Base-by-base conservation (phyloP, 2,797 vertebrate species). In the Enteromius mattozi region DNA sequence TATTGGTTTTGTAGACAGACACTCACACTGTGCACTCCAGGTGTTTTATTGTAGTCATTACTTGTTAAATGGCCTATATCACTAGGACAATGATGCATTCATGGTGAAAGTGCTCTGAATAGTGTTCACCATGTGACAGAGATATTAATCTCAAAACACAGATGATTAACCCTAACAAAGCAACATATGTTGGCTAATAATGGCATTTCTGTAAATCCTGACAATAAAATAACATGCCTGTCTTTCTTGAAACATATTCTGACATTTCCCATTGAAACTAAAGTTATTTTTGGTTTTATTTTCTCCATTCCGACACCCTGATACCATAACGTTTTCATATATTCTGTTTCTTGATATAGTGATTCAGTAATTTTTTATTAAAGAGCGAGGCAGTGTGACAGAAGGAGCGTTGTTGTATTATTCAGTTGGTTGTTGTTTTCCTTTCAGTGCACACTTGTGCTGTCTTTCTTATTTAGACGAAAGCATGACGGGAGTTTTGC, bases 401-500 rank as follows among this genome's bases (percentile, higher is more conserved):
- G 68, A 6, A 61, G 51, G 17, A 59, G 49, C n/a, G 72, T 40
- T 81, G 68, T 21, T 83, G 81, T 61, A 54, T 74, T 51, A 45
- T 71, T 85, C 21, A 72, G 10, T 4, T 72, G 21, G 2, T 40
- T 51, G 56, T 30, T 45, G 65, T 24, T 61, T 75, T 47, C 9
- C 63, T 72, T 66, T 74, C 54, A 51, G 33, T 49, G 54, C 14
- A 13, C 35, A 21, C 9, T 13, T 12, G 6, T 42, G 47, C n/a
- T 78, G 14, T 78, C 21, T 82, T 33, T 75, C 37, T 74, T 66
- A 12, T 61, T 47, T 61, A 87, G 85, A 86, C 54, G 30, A 30
- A 51, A 85, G n/a, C 56, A 89, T 86, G 88, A 86, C 86, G 1
- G 88, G 80, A 6, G 88, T 87, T 42, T 65, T 71, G 77, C 80